phyloP scores from a whole-genome alignment of 2,888 invertebrate species.

The Parnassius mnemosyne region DNA sequence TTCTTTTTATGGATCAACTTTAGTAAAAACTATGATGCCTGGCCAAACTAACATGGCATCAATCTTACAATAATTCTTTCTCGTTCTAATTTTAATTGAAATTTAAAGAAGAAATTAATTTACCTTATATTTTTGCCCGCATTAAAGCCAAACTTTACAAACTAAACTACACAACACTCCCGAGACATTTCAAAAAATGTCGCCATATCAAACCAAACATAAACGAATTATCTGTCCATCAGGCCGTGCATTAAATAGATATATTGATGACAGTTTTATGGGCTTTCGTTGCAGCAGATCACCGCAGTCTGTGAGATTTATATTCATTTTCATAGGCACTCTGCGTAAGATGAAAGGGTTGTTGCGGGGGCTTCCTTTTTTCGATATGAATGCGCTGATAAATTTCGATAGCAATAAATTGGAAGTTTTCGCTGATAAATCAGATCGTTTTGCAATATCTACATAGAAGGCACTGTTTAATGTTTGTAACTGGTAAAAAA shows the following conservation, averaged over 20 bases:
- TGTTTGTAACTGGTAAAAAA: no score
- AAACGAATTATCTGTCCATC: slow-evolving; percentile 40
- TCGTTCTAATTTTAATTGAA: no score
- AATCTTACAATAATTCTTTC: no score
- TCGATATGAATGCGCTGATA: slow-evolving; percentile 10
- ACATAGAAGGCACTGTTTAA: background rate
- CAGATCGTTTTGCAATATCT: slow-evolving; percentile 16
- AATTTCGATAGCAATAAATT: slow-evolving; percentile 23
- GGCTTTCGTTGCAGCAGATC: slow-evolving; percentile 43
- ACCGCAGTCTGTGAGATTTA: slow-evolving; percentile 44
- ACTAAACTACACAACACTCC: no score
- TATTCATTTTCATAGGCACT: slow-evolving; percentile 43
- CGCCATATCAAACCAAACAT: slow-evolving; percentile 14
- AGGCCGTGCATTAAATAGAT: slow-evolving; percentile 48
- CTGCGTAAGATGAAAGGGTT: slow-evolving; percentile 40
- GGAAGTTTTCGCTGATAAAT: slow-evolving; percentile 17
- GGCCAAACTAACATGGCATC: no score
- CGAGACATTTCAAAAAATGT: background rate
- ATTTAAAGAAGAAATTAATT: no score
- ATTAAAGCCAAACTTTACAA: background rate
- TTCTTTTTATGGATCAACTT: no score
- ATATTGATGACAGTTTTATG: slow-evolving; percentile 59
- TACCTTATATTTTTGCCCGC: background rate
- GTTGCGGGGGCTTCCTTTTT: slow-evolving; percentile 26
- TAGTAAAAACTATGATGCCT: no score